Conservation (phyloP, 2,113 vertebrate species). For the Ictalurus punctatus region DNA sequence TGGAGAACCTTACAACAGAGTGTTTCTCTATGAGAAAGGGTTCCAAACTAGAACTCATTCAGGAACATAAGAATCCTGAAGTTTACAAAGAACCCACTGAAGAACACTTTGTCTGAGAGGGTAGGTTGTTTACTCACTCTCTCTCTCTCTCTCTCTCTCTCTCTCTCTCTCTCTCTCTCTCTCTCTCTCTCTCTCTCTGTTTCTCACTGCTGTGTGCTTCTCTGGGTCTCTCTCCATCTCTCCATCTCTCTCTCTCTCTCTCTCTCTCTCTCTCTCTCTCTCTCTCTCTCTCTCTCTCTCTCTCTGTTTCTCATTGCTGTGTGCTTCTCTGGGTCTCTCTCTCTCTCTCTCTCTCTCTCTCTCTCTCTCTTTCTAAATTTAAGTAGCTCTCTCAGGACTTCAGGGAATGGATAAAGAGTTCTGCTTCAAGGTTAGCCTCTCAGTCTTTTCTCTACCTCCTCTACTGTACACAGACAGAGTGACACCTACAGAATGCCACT, state of each 20-base stretch:
- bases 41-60: neutral
- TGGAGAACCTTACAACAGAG: neutral
- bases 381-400: neutral
- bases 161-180: neutral
- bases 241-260: neutral
- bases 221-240: too few species aligned
- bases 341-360: neutral
- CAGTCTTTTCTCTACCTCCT: neutral
- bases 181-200: neutral
- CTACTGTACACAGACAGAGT: neutral
- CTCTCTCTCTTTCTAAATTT: neutral
- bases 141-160: neutral
- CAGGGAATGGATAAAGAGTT: neutral
- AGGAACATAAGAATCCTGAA: neutral
- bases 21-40: neutral
- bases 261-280: neutral
- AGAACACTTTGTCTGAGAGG: neutral
- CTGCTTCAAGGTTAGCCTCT: conserved; percentile 1
- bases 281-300: too few species aligned
- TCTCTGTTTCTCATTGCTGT: too few species aligned
- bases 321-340: too few species aligned
- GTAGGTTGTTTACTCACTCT: neutral
- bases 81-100: neutral
- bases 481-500: neutral
- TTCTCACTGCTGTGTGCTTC: too few species aligned